A percentile compares a stretch with the other conserved stretches of the same genome.
These are phyloP conservation scores for Hydra vulgaris DNA, from an alignment of 30 jellyfish, hydroid and myxozoan genomes.

Conservation along the genomic window DNA sequence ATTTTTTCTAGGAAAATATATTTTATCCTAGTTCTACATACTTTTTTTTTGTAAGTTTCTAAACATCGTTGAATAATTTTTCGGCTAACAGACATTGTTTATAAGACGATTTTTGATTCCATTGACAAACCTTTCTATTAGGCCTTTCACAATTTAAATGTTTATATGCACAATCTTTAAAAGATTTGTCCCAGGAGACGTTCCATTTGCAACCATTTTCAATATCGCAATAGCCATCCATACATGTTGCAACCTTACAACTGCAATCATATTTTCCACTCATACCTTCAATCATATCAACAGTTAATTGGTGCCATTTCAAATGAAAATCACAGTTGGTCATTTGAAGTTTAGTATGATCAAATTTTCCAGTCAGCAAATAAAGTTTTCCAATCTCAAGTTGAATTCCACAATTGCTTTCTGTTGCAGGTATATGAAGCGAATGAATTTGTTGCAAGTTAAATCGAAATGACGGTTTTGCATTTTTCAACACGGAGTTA, in stretches of 20 bases:
- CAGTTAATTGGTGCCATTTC: slow-evolving; percentile 33
- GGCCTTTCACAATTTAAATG: not conserved
- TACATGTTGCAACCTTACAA: slow-evolving; percentile 41
- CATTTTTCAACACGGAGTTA: not conserved
- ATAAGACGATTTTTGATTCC: not conserved
- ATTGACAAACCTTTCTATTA: not conserved
- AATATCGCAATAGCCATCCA: slow-evolving; percentile 8
- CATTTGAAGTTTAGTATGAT: slow-evolving; percentile 18
- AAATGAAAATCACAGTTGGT: slow-evolving; percentile 42
- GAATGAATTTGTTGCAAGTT: not conserved
- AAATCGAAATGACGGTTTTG: not conserved
- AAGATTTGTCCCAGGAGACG: not conserved
- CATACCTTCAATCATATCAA: slow-evolving; percentile 43
- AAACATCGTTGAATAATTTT: no score
- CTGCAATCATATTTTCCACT: slow-evolving; percentile 69
- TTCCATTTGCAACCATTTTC: not conserved
- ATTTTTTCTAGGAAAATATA: no score
- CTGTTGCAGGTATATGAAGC: not conserved
- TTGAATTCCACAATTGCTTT: slow-evolving; percentile 28
- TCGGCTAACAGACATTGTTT: not conserved
- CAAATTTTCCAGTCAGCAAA: slow-evolving; percentile 38
- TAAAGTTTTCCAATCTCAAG: slow-evolving; percentile 41
- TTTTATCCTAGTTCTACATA: no score
- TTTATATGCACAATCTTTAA: not conserved
- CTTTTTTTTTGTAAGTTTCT: no score